Evolutionary conservation across 2,113 vertebrate species (phyloP).

Genomic region (Cavia aperea): DNA sequence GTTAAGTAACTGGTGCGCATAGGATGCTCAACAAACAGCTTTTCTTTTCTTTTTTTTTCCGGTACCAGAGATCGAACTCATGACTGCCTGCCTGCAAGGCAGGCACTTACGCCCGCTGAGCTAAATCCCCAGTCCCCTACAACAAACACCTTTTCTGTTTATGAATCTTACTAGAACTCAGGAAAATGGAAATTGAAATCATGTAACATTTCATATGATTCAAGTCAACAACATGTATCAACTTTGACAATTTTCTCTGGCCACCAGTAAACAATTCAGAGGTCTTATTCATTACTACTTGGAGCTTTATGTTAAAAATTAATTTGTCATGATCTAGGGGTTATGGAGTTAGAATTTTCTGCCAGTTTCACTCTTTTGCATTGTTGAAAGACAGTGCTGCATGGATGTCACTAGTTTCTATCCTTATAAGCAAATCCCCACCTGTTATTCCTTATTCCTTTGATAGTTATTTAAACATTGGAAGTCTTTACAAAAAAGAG

Average conservation of each 20-base stretch:
- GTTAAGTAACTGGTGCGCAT: neutral
- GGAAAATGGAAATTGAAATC: neutral
- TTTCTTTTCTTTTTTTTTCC: neutral
- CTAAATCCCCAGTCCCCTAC: too few relatives aligned
- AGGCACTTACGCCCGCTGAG: too few relatives aligned
- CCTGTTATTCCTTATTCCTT: neutral
- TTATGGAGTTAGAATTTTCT: neutral
- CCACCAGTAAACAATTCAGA: slow-evolving; percentile 1
- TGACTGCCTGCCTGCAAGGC: too few relatives aligned
- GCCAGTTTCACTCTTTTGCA: neutral
- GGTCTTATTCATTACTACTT: neutral
- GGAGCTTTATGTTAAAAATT: neutral
- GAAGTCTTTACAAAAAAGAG: neutral
- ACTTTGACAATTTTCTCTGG: neutral
- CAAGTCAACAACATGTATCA: neutral
- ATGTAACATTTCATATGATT: neutral
- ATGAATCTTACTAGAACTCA: neutral
- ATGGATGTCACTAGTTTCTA: neutral
- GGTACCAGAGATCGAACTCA: too few relatives aligned
- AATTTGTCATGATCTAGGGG: neutral
- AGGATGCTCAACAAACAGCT: neutral
- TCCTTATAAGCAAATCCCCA: neutral
- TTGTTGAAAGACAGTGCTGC: neutral
- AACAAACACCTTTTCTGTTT: neutral
- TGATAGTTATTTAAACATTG: neutral